A percentile compares a stretch with the other conserved stretches of the same genome.
Conservation (phyloP, 2,888 invertebrate species). For the Thelaira solivaga region DNA sequence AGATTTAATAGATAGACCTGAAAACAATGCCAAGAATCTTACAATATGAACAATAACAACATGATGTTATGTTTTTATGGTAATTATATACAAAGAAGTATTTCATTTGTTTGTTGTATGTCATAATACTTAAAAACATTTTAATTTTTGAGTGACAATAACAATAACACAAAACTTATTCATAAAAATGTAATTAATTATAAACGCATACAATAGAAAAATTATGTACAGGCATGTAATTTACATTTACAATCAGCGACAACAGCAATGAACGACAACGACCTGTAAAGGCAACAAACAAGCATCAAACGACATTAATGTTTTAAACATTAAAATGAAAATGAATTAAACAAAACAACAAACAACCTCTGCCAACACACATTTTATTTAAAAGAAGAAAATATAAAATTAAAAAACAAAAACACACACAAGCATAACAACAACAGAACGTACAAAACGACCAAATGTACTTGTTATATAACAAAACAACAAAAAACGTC, state of each 20-base stretch:
- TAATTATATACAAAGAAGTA: background rate
- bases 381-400: conserved; percentile 25
- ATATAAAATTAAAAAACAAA: background rate
- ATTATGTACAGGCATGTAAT: conserved; percentile 10
- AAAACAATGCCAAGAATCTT: too few species aligned
- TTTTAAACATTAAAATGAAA: conserved; percentile 12
- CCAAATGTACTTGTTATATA: conserved; percentile 5
- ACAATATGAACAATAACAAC: too few species aligned
- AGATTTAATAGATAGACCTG: too few species aligned
- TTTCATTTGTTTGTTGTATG: conserved; percentile 24
- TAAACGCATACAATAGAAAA: conserved; percentile 6
- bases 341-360: conserved; percentile 26
- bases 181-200: conserved; percentile 45
- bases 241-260: conserved; percentile 15
- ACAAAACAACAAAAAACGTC: conserved; percentile 40
- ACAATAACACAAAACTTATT: conserved; percentile 12
- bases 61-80: too few species aligned
- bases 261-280: too few species aligned
- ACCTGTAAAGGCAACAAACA: background rate
- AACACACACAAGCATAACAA: too few species aligned
- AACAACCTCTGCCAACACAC: conserved; percentile 9
- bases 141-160: background rate
- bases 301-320: background rate
- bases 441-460: background rate
- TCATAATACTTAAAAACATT: conserved; percentile 7